Percentiles rank a stretch among this genome's conserved stretches.
phyloP scores from a whole-genome alignment of 1,140 invertebrate species.

The Melanaphis sacchari region DNA sequence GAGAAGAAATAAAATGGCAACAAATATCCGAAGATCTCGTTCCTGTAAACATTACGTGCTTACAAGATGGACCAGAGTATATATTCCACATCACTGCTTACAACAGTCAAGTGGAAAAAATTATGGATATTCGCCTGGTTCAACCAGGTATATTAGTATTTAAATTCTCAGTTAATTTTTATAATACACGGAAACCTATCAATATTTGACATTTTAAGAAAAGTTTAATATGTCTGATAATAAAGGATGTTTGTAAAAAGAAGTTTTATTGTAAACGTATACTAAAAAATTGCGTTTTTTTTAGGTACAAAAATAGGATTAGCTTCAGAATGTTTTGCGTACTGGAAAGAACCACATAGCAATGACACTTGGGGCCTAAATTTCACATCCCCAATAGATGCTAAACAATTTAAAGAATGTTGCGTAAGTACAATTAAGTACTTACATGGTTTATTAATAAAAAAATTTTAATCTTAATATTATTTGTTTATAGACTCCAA shows the following conservation, averaged over 20 bases:
- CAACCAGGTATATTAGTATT: conserved; percentile 84
- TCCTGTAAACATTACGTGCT: conserved; percentile 95
- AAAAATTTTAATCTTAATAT: not conserved
- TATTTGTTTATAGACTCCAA: conserved; percentile 78
- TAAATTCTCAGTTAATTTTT: not conserved
- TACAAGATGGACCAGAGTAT: conserved; percentile 94
- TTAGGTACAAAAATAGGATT: conserved; percentile 94
- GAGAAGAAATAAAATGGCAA: conserved; percentile 93
- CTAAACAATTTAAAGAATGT: conserved; percentile 95
- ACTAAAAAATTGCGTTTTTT: conserved; percentile 60
- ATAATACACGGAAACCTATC: not conserved
- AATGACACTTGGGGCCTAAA: conserved; percentile 99
- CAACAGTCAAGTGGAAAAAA: conserved; percentile 98
- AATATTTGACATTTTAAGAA: not conserved
- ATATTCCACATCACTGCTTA: conserved; percentile 98
- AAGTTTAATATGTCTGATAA: not conserved
- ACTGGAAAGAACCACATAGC: conserved; percentile 96
- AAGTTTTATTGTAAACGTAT: not conserved
- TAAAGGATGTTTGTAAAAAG: not conserved
- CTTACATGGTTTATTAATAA: not conserved
- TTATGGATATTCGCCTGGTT: conserved; percentile 93
- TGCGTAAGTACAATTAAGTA: conserved; percentile 81
- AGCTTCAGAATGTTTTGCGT: conserved; percentile 97
- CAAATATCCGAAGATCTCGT: conserved; percentile 97
- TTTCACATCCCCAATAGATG: conserved; percentile 95